A percentile compares a stretch with the other conserved stretches of the same genome.
Evolutionary conservation across 2,888 invertebrate genomes (phyloP).

Genomic region (Aspidapion aeneum): DNA sequence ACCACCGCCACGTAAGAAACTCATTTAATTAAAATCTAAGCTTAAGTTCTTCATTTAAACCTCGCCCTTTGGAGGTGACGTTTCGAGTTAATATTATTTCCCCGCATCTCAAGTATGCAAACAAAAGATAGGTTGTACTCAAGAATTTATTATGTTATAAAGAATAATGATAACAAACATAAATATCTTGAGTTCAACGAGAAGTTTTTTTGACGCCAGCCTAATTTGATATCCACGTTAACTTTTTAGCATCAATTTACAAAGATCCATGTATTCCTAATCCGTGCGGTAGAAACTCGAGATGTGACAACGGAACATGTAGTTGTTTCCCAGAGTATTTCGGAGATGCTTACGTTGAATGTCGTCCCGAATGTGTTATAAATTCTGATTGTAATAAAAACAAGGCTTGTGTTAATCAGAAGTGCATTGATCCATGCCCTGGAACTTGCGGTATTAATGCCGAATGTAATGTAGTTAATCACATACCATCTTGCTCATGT

Average conservation of each 20-base stretch:
- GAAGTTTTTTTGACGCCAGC: too few species aligned
- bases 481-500: constrained; percentile 67
- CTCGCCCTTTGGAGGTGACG: too few species aligned
- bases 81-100: too few species aligned
- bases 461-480: constrained; percentile 67
- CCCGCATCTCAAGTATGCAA: too few species aligned
- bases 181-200: constrained; percentile 10
- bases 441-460: constrained; percentile 74
- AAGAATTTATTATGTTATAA: too few species aligned
- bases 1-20: constrained; percentile 33
- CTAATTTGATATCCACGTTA: too few species aligned
- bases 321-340: constrained; percentile 71
- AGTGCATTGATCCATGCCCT: constrained; percentile 75
- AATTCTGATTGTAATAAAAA: constrained; percentile 68
- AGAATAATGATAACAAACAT: too few species aligned
- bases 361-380: constrained; percentile 70
- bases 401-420: constrained; percentile 66
- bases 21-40: not conserved
- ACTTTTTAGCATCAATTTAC: constrained; percentile 44
- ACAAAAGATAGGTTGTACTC: too few species aligned
- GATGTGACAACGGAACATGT: constrained; percentile 70
- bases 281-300: constrained; percentile 75
- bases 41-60: too few species aligned
- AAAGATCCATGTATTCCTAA: constrained; percentile 60
- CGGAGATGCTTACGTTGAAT: constrained; percentile 71